Evolutionary conservation across 2,113 vertebrate species (phyloP).

Genomic region (Neopipo cinnamomea): DNA sequence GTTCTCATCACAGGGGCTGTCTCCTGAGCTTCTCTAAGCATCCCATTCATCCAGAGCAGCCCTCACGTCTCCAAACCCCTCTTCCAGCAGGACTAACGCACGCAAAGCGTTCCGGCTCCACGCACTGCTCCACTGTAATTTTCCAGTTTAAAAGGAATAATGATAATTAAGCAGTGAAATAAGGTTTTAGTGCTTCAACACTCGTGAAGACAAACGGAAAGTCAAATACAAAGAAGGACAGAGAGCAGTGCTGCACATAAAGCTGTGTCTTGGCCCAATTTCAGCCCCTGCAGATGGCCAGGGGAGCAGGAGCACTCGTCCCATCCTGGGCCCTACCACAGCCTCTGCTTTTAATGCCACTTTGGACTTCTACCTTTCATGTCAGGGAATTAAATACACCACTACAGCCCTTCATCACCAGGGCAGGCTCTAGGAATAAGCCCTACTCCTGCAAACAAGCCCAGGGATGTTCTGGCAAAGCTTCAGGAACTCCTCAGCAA

Average conservation of each 20-base stretch:
- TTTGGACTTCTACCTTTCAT: background rate
- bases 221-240: background rate
- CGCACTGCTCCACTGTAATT: rapidly evolving
- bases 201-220: background rate
- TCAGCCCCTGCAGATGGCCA: background rate
- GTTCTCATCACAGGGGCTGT: background rate
- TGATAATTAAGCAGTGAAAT: background rate
- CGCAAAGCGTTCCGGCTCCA: rapidly evolving
- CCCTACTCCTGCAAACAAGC: background rate
- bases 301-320: rapidly evolving
- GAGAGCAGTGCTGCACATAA: background rate
- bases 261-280: background rate
- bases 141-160: background rate
- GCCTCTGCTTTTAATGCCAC: background rate
- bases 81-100: background rate
- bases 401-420: rapidly evolving
- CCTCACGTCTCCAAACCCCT: background rate
- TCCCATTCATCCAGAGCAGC: background rate
- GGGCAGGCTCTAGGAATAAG: background rate
- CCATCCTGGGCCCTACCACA: background rate
- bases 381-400: background rate
- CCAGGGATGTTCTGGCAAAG: background rate
- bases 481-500: background rate
- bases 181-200: background rate
- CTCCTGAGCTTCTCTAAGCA: background rate